A percentile compares a stretch with the other conserved stretches of the same genome.
Conservation (phyloP, 2,888 invertebrate species). For the Ecliptopera silaceata region DNA sequence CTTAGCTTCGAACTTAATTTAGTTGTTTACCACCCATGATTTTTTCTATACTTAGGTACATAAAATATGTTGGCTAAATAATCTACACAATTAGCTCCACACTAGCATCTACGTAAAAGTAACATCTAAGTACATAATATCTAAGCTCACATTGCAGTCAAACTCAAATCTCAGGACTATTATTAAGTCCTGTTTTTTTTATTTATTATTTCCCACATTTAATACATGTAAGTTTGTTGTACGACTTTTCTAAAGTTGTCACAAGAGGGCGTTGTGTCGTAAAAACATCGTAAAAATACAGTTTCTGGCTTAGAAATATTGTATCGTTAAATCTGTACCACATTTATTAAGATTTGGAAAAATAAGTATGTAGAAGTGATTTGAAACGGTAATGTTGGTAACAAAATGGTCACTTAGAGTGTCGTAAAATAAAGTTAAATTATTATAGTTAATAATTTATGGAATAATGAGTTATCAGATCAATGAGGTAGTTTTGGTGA, state of each 20-base stretch:
- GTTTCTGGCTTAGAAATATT: constrained; percentile 47
- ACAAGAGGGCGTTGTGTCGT: constrained; percentile 31
- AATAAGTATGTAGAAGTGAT: constrained; percentile 29
- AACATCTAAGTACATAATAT: too few relatives aligned
- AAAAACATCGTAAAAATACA: constrained; percentile 49
- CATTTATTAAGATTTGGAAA: constrained; percentile 29
- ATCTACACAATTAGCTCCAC: too few relatives aligned
- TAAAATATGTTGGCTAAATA: too few relatives aligned
- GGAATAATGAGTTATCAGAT: constrained; percentile 4
- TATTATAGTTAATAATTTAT: constrained; percentile 12
- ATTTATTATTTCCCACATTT: neutral
- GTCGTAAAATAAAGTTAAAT: constrained; percentile 20
- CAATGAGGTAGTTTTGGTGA: too few relatives aligned
- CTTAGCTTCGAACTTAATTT: too few relatives aligned
- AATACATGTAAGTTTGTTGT: neutral
- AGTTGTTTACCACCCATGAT: too few relatives aligned
- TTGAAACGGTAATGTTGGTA: neutral
- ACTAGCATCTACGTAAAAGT: too few relatives aligned
- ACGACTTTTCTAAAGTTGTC: constrained; percentile 33
- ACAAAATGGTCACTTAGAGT: constrained; percentile 7
- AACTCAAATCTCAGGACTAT: too few relatives aligned
- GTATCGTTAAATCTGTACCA: constrained; percentile 42
- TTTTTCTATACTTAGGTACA: too few relatives aligned
- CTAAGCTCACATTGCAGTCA: too few relatives aligned
- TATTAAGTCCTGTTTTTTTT: neutral